phyloP scores from a whole-genome alignment of 1,140 invertebrate genomes.

The Sogatella furcifera region DNA sequence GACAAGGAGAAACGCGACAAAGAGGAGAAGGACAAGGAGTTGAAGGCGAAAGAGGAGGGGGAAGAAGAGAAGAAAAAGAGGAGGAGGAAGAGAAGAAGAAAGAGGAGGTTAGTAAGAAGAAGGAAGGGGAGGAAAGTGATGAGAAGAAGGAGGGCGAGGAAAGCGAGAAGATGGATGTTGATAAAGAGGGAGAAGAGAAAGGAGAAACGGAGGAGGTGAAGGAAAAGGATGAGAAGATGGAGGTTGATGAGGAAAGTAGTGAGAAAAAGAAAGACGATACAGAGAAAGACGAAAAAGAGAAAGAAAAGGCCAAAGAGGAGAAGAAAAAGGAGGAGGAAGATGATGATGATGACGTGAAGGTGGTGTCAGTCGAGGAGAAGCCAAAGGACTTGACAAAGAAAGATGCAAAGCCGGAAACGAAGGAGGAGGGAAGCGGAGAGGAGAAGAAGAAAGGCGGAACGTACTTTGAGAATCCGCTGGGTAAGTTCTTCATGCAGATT shows the following conservation, averaged over 20 bases:
- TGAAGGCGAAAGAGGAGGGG: conserved; percentile 21
- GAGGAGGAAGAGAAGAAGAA: conserved; percentile 30
- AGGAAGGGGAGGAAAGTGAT: conserved; percentile 29
- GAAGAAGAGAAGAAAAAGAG: conserved; percentile 28
- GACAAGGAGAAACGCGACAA: conserved; percentile 28
- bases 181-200: conserved; percentile 27
- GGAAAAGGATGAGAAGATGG: conserved; percentile 25
- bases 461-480: conserved; percentile 77
- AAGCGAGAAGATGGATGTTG: conserved; percentile 25
- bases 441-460: conserved; percentile 22
- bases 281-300: no score
- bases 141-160: conserved; percentile 31
- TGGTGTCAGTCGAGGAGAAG: conserved; percentile 30
- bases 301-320: conserved; percentile 17
- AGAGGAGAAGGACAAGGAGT: conserved; percentile 30
- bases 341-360: conserved; percentile 18
- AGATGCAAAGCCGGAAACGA: conserved; percentile 11
- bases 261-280: no score
- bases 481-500: conserved; percentile 87
- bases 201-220: conserved; percentile 25
- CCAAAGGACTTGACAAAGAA: conserved; percentile 24
- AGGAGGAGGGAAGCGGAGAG: conserved; percentile 13
- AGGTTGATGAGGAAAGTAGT: conserved; percentile 35
- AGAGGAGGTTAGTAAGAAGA: conserved; percentile 33
- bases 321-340: conserved; percentile 20